Evolutionary conservation across 2,888 invertebrate genomes (phyloP).

Genomic region (Cartodere bifasciata): DNA sequence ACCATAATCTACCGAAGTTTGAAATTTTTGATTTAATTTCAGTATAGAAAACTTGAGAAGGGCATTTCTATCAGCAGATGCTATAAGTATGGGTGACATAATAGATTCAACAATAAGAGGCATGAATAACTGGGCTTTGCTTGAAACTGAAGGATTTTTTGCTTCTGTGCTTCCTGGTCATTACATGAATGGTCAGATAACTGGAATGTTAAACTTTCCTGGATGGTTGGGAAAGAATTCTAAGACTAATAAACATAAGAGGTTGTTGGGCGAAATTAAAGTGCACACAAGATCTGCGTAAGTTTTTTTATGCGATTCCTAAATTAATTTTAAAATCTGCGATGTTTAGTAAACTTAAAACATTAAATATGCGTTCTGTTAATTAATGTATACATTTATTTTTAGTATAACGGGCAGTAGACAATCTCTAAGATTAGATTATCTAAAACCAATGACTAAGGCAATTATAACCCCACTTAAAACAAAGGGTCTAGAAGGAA

Average conservation of each 20-base stretch:
- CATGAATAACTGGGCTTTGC: conserved; percentile 72
- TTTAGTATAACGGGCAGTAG: conserved; percentile 66
- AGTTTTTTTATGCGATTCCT: conserved; percentile 15
- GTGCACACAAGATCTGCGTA: conserved; percentile 75
- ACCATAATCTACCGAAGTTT: too few species aligned
- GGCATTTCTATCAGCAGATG: conserved; percentile 71
- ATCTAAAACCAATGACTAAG: conserved; percentile 64
- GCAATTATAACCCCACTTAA: conserved; percentile 66
- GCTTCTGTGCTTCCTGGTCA: conserved; percentile 86
- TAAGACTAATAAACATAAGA: conserved; percentile 61
- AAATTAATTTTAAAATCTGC: conserved; percentile 5
- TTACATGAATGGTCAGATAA: conserved; percentile 66
- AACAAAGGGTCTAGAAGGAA: conserved; percentile 56
- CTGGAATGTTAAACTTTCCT: conserved; percentile 79
- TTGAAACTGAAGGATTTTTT: conserved; percentile 77
- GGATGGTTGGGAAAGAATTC: conserved; percentile 96
- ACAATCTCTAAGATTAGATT: conserved; percentile 76
- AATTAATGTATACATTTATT: conserved; percentile 3
- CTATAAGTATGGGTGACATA: conserved; percentile 75
- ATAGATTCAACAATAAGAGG: conserved; percentile 72
- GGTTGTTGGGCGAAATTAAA: conserved; percentile 73
- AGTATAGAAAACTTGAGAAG: conserved; percentile 33
- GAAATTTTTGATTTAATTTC: neutral
- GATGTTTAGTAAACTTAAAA: too few species aligned
- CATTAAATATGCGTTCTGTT: neutral